Percentiles rank a stretch among this genome's conserved stretches.
These are phyloP conservation scores for Sicus ferrugineus DNA, from an alignment of 2,888 invertebrate genomes.

Conservation along the genomic window DNA sequence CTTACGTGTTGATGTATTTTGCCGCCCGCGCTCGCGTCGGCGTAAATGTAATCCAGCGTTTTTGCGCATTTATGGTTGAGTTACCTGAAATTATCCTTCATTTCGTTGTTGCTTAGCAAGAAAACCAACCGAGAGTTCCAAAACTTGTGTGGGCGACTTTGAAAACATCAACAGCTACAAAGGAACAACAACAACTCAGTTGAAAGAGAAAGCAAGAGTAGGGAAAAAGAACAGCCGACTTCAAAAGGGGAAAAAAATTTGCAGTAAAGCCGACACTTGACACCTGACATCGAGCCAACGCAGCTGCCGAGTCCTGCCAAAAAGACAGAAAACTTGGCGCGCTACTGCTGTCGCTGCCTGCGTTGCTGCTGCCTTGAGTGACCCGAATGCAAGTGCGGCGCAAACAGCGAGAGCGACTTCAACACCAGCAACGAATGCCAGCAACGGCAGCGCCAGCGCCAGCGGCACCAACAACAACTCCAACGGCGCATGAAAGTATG, in stretches of 20 bases:
- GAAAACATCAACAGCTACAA: background rate
- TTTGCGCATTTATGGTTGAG: too few relatives aligned
- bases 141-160: background rate
- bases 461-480: conserved; percentile 19
- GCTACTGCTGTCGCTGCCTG: too few relatives aligned
- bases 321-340: too few relatives aligned
- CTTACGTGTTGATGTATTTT: too few relatives aligned
- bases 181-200: background rate
- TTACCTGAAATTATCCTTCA: too few relatives aligned
- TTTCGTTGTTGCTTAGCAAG: background rate
- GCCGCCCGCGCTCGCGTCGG: too few relatives aligned
- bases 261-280: background rate
- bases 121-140: background rate
- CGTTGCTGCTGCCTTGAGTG: conserved; percentile 34
- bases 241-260: background rate
- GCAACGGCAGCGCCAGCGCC: conserved; percentile 13
- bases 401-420: conserved; percentile 29
- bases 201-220: background rate
- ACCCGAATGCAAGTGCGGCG: conserved; percentile 41
- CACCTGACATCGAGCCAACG: too few relatives aligned
- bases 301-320: too few relatives aligned
- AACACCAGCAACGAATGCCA: conserved; percentile 17
- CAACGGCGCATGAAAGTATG: conserved; percentile 26
- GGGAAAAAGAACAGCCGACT: background rate
- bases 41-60: too few relatives aligned